A percentile compares a stretch with the other conserved stretches of the same genome.
Conservation (phyloP, 2,888 invertebrate species). For the Ornithoptera priamus region DNA sequence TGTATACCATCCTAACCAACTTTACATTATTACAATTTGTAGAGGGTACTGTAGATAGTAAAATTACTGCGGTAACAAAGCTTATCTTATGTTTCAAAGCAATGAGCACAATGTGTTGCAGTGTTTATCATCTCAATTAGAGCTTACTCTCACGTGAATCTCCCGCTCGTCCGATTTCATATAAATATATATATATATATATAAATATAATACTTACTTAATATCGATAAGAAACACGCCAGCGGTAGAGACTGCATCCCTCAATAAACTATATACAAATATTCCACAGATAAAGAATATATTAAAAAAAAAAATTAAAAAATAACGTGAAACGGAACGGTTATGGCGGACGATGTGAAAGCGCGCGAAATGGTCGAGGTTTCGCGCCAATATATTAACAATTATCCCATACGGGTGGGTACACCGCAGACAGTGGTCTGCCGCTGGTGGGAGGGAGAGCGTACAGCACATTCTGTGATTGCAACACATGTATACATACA, state of each 20-base stretch:
- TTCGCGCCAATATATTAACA: slow-evolving; percentile 29
- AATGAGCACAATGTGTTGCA: too few relatives aligned
- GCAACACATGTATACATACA: too few relatives aligned
- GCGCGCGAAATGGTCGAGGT: slow-evolving; percentile 32
- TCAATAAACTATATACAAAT: slow-evolving; percentile 15
- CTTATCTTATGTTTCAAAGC: too few relatives aligned
- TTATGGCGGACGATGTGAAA: slow-evolving; percentile 23
- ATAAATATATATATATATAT: too few relatives aligned
- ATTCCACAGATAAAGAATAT: not conserved
- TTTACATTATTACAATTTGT: too few relatives aligned
- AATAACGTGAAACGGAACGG: not conserved
- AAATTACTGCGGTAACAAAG: too few relatives aligned
- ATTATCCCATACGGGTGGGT: not conserved
- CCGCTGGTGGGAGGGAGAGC: not conserved
- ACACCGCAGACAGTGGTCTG: too few relatives aligned
- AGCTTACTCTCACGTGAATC: too few relatives aligned
- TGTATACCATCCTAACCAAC: too few relatives aligned
- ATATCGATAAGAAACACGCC: slow-evolving; percentile 67
- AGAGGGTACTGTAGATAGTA: too few relatives aligned
- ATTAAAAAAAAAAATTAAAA: slow-evolving; percentile 1
- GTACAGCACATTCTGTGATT: not conserved
- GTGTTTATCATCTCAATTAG: too few relatives aligned
- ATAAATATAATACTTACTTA: slow-evolving; percentile 55
- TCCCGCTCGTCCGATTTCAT: too few relatives aligned
- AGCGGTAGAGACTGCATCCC: slow-evolving; percentile 61